phyloP scores from a whole-genome alignment of 1,140 invertebrate genomes.

The Trichomalopsis sarcophagae region DNA sequence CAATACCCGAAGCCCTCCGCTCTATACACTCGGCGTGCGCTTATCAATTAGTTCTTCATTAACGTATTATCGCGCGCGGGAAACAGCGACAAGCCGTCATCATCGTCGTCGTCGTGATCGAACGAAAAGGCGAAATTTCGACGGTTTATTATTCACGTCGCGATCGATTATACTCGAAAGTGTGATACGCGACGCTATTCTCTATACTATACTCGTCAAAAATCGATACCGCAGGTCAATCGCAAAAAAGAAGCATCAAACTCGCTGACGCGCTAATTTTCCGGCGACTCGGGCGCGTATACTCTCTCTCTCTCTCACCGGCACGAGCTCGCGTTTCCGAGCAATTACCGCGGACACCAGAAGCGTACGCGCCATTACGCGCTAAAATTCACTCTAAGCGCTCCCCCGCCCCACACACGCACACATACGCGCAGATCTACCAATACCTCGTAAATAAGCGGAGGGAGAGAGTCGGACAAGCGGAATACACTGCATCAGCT shows the following conservation, averaged over 20 bases:
- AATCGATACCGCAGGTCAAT: too few relatives aligned
- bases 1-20: neutral
- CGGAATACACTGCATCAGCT: neutral
- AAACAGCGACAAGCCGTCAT: neutral
- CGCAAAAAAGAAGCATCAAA: conserved; percentile 51
- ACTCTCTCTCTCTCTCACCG: neutral
- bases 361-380: neutral
- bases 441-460: neutral
- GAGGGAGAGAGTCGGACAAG: neutral
- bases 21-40: neutral
- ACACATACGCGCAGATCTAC: neutral
- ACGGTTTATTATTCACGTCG: conserved; percentile 18
- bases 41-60: conserved; percentile 5
- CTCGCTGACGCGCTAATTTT: conserved; percentile 17
- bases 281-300: conserved; percentile 20
- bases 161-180: conserved; percentile 19
- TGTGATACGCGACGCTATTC: neutral
- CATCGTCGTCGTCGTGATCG: too few relatives aligned
- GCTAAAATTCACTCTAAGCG: neutral
- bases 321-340: conserved; percentile 44
- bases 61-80: neutral
- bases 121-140: neutral
- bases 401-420: neutral
- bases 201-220: neutral
- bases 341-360: conserved; percentile 24